Evolutionary conservation across 2,113 vertebrate genomes (phyloP).

Genomic region (Donacobius atricapilla): DNA sequence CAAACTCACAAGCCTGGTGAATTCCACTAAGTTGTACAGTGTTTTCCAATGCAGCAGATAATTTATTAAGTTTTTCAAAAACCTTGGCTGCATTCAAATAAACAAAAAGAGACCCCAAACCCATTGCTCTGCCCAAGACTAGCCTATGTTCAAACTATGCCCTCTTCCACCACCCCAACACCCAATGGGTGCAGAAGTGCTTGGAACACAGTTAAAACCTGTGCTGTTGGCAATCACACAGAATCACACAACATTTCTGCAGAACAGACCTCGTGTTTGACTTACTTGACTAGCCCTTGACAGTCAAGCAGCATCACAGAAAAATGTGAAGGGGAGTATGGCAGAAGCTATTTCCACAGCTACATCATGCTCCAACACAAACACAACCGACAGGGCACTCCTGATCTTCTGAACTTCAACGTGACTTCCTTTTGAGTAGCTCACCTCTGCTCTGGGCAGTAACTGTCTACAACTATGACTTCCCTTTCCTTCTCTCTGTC

Average conservation of each 20-base stretch:
- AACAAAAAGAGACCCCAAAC: background rate
- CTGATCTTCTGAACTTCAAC: background rate
- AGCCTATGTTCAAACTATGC: background rate
- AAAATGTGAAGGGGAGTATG: background rate
- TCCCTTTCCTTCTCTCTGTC: background rate
- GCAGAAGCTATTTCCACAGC: background rate
- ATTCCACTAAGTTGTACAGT: background rate
- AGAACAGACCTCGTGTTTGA: background rate
- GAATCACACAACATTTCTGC: background rate
- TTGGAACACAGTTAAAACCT: background rate
- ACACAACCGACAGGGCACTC: fast-evolving
- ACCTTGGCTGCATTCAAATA: background rate
- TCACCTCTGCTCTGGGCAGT: background rate
- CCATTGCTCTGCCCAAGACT: background rate
- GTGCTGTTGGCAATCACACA: background rate
- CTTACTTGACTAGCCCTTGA: background rate
- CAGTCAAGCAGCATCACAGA: background rate
- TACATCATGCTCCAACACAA: background rate
- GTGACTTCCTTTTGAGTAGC: background rate
- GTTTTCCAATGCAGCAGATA: background rate
- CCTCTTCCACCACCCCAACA: background rate
- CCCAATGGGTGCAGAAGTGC: background rate
- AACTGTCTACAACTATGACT: background rate
- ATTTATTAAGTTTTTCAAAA: background rate
- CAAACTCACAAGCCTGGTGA: background rate